Evolutionary conservation across 2,113 vertebrate species (phyloP), one percentile per base, ranked within the genome.

Genomic region (Prolemur simus): DNA sequence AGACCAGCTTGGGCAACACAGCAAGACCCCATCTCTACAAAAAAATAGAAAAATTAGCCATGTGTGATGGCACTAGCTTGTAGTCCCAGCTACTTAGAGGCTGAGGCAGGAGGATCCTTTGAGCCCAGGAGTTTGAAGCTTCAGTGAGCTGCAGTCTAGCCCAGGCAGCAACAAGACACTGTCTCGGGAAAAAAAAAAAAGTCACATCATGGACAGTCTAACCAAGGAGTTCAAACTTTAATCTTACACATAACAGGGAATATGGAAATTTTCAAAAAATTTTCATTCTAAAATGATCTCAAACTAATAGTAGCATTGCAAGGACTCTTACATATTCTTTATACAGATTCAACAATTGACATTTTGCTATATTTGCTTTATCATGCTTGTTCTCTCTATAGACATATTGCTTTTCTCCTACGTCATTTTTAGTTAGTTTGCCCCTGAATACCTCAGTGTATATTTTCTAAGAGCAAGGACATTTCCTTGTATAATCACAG

Each of bases 401-500:
- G 8, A 27, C 39, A 20, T 27, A 8, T 10, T 63, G 20, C 25
- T 84, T 95, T 84, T 39, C 11, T 15, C 23, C 56, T 87, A 39
- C 80, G 77, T 95, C 42, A 52, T 87, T 92, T 95, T 64, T 83
- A 23, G 54, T 94, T 81, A 68, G 39, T 20, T 91, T 20, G 8
- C 37, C 17, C 12, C 25, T 90, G 29, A 87, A 69, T 77, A 78
- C 5, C 27, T 95, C n/a, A 27, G 45, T 54, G 15, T 71, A 21
- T 85, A 54, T 94, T 63, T 90, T 92, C 76, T 89, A 58, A 89
- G 52, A 94, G 76, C 34, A 92, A 71, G 60, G 23, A 49, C 29
- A 49, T 92, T 73, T 11, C 27, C 3, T 93, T 88, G n/a, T n/a
- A 29, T 91, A 80, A 91, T 49, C 54, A 74, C 1, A 74, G 23